Evolutionary conservation across 1,140 invertebrate species (phyloP), one percentile per base, ranked within the genome.

Genomic region (Drosophila rhopaloa): DNA sequence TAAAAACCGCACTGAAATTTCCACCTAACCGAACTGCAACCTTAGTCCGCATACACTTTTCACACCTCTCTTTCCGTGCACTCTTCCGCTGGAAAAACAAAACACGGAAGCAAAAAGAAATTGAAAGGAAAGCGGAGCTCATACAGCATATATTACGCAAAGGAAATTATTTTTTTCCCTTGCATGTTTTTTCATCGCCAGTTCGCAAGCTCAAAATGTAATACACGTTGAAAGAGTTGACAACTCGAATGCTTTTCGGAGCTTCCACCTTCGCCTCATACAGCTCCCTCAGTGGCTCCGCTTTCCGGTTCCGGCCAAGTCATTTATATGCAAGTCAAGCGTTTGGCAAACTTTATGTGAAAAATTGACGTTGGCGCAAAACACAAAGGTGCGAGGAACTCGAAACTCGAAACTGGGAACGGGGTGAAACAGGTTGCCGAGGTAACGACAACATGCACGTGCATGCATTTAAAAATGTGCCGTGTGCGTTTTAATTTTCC

Each of bases 311-410:
- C 62, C 47, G 66, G 70, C 70, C 80, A 89, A 81, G 76, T 89
- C 84, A 89, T 89, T 89, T 89, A 89, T 89, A 89, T 89, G 84
- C 84, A 89, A 89, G 84, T 89, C 84, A 84, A 89, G 84, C 81
- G 84, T 88, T 89, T 78, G 76, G 68, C 84, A 89, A 89, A 89
- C 77, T 89, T 89, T 84, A 89, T 89, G 84, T 89, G 84, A 89
- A 89, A 89, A 89, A 89, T 89, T 89, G 84, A 89, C 81, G 82
- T 58, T 77, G 71, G 61, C 70, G 66, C 74, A 74, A 88, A 70
- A 57, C 55, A 72, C 63, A 63, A 41, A 61, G 66, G 74, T 59
- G 66, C 50, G 43, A 66, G 56, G 16, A 29, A 35, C 43, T 11
- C 43, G 14, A 44, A 44, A 32, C 29, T 19, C 2, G 19, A 19